Percentiles rank a stretch among this genome's conserved stretches.
Conservation (phyloP, 2,113 vertebrate species). For the Chlorodrepanis virens region DNA sequence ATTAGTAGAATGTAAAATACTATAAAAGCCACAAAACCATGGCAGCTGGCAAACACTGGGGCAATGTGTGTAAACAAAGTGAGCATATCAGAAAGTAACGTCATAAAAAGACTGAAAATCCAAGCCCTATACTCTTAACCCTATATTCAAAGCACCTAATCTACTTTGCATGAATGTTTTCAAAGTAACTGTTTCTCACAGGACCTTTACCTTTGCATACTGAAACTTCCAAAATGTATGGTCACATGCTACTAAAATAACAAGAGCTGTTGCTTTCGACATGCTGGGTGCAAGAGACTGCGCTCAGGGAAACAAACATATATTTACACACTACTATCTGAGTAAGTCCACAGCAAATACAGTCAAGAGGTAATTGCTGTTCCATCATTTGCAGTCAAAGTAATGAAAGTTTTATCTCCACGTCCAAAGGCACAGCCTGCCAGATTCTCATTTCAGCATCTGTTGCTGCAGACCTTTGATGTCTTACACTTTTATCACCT, state of each 20-base stretch:
- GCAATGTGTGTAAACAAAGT: not conserved
- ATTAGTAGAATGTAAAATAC: not conserved
- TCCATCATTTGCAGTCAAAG: not conserved
- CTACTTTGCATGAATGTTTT: not conserved
- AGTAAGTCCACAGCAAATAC: not conserved
- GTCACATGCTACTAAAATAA: not conserved
- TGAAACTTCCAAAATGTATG: not conserved
- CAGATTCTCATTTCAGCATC: not conserved
- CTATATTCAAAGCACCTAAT: not conserved
- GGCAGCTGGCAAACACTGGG: not conserved
- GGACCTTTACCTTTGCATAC: not conserved
- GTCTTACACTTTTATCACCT: not conserved
- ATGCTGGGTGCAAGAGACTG: not conserved
- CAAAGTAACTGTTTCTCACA: not conserved
- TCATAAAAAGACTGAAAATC: not conserved
- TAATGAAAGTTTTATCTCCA: not conserved
- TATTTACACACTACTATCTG: not conserved
- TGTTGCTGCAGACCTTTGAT: not conserved
- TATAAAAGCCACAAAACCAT: not conserved
- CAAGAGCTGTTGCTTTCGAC: not conserved
- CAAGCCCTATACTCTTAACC: not conserved
- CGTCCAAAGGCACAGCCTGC: not conserved
- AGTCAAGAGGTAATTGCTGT: not conserved
- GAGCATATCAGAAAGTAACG: not conserved
- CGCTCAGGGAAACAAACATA: not conserved